Evolutionary conservation across 2,888 invertebrate species (phyloP), one percentile per base, ranked within the genome.

Genomic region (Hirtodrosophila confusa): DNA sequence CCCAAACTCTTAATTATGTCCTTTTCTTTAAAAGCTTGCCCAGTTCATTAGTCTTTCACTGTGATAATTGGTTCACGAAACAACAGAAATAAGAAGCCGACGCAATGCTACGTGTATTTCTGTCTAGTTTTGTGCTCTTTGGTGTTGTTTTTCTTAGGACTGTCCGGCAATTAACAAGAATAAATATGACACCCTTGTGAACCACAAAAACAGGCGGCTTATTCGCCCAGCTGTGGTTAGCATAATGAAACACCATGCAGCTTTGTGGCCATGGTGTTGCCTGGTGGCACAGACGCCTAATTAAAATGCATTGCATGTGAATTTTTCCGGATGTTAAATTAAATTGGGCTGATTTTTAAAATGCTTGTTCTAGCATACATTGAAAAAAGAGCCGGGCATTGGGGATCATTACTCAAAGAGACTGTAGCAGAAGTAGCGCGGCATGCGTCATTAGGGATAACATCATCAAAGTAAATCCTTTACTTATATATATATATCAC

Each of bases 381-480:
- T 27, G 1, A 8, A 31, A 31, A 8, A 31, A 9, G 8, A 31
- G 9, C 31, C 9, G 4, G 31, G 7, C 31, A 31, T 7, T 9
- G 3, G 31, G 31, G 31, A 31, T 8, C 31, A 31, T 31, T 31
- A 31, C 31, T 37, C 45, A 56, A 51, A 49, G 73, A 56, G 63
- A 47, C 35, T 17, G 39, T 23, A 36, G 51, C 35, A 43, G 53
- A 39, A 45, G 44, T 31, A 61, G 64, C 51, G 54, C 62, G 57
- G 68, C 85, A 87, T 68, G 70, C 69, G 71, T 70, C 85, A 84
- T 84, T 84, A 88, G 82, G 85, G 78, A 84, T 87, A 84, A 77
- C 83, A 86, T 70, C 87, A 80, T 88, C 83, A 88, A 87, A 84
- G 83, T 85, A 84, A 88, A 84, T 86, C 83, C 87, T 84, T 88